These are phyloP conservation scores for Agrilus mali DNA, from an alignment of 2,888 invertebrate species.

Conservation along the genomic window DNA sequence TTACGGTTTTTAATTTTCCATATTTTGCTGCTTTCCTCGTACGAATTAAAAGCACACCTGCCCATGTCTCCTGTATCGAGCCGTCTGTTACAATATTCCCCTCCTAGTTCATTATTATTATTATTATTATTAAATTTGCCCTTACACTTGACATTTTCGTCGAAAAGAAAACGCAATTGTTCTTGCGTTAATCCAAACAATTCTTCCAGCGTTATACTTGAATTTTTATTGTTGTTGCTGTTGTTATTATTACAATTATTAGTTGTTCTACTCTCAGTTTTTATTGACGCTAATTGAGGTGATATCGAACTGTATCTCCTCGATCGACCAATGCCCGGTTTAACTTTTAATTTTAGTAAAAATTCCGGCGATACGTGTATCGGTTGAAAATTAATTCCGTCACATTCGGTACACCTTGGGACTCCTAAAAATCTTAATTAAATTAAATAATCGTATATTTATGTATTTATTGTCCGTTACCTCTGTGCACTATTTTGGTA, in stretches of 20 bases:
- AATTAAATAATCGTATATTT: conserved; percentile 2
- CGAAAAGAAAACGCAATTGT: neutral
- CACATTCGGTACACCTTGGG: conserved; percentile 15
- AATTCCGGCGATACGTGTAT: conserved; percentile 18
- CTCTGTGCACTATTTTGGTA: conserved; percentile 18
- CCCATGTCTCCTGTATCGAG: too few relatives aligned
- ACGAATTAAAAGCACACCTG: too few relatives aligned
- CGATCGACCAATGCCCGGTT: conserved; percentile 27
- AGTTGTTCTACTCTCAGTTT: conserved; percentile 4
- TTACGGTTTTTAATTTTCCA: too few relatives aligned
- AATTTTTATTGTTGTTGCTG: neutral
- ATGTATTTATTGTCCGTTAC: conserved; percentile 7
- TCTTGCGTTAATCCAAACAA: neutral
- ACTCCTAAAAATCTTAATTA: conserved; percentile 10
- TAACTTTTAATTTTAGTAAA: conserved; percentile 22
- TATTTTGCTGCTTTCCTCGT: too few relatives aligned
- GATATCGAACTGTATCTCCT: conserved; percentile 16
- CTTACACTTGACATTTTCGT: neutral
- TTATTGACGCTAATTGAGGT: neutral
- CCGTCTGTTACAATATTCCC: too few relatives aligned
- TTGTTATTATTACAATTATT: neutral
- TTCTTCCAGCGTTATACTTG: neutral
- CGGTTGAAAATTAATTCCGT: conserved; percentile 13
- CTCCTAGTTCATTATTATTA: too few relatives aligned
- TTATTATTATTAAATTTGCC: too few relatives aligned